Base-by-base conservation (phyloP, 92 coral and sea anemone species). In the Bergia puertoricense region DNA sequence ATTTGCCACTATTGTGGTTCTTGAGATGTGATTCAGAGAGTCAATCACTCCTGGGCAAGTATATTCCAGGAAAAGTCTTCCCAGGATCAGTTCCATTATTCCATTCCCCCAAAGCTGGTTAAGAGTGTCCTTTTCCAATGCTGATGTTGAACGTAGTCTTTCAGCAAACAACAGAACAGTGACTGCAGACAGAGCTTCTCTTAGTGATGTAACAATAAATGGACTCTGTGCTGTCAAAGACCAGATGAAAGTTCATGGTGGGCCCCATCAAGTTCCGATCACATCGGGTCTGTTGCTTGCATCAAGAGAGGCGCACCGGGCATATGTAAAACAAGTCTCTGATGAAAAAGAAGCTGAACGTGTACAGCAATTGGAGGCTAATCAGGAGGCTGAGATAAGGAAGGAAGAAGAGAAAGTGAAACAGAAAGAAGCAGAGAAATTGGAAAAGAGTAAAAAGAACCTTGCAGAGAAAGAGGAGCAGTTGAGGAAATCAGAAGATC, bases 261-360 rank as follows among this genome's bases (percentile, higher is more conserved):
- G 59, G 67, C 88, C 92, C 76, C 92, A 90, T 15, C 37, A 90
- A 80, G 90, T 86, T 62, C 83, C 80, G 15, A 91, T 91, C 76
- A 86, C 93, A 56, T 42, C 73, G 65, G 88, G 90, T 51, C 81
- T 91, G 78, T 86, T 90, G 23, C 82, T 44, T 80, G 90, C 92
- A 72, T 73, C 90, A 40, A 86, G 88, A 86, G 90, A 90, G 81
- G 92, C 85, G 42, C 88, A 90, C 85, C 78, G 85, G 79, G 92
- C 88, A 6, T 77, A 90, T 82, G 74, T 77, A 62, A 89, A 56
- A 3, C 14, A 82, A 76, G 56, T 76, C 56, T 42, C 80, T 42
- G 80, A 76, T 43, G 54, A 76, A 76, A 41, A 76, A 76, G 56
- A 76, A 76, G 80, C 23, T 40, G 46, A 79, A 79, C 65, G 71